Percentiles rank a stretch among this genome's conserved stretches.
phyloP scores from a whole-genome alignment of 2,888 invertebrate genomes.

The Morinoia aosen region DNA sequence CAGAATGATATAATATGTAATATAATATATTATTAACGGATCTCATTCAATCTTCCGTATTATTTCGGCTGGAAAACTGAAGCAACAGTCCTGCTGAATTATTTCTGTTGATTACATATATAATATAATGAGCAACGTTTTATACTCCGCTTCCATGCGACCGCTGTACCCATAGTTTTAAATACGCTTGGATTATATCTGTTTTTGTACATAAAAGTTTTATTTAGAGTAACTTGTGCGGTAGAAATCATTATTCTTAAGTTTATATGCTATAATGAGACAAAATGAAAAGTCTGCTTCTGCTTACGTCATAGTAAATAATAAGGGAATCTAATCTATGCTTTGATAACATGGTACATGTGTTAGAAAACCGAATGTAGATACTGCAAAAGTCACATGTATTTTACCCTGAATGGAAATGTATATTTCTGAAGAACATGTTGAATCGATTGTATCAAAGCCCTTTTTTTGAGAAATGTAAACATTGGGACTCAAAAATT shows the following conservation, averaged over 20 bases:
- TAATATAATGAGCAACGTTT: not conserved
- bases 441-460: too few relatives aligned
- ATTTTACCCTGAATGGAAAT: not conserved
- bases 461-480: too few relatives aligned
- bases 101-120: not conserved
- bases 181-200: not conserved
- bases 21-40: not conserved
- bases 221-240: not conserved
- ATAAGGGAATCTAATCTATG: not conserved
- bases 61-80: not conserved
- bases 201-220: slow-evolving; percentile 47
- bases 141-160: not conserved
- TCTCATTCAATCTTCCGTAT: not conserved
- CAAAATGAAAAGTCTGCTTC: not conserved
- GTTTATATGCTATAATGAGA: not conserved
- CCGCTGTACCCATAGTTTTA: too few relatives aligned
- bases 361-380: not conserved
- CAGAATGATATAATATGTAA: not conserved
- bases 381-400: not conserved
- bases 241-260: not conserved
- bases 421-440: not conserved
- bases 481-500: too few relatives aligned
- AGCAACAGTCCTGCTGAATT: not conserved
- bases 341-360: not conserved
- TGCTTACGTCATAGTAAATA: not conserved